These are phyloP conservation scores for Aurelia aurita complex sp. Pacific DNA, from an alignment of 30 jellyfish, hydroid and myxozoan genomes.

Conservation along the genomic window DNA sequence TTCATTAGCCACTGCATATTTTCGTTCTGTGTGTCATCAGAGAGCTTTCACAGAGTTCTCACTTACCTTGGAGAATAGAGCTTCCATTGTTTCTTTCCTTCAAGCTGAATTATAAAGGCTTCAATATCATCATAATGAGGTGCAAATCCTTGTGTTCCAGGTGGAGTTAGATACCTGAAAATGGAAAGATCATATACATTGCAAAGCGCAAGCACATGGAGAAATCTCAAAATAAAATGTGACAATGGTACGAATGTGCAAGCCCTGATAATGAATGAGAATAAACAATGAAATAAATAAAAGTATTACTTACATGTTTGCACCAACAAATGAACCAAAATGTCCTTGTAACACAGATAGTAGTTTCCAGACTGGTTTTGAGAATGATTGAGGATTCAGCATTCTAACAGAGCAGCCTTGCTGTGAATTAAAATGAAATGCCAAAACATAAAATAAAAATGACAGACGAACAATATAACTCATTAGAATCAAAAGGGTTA, in stretches of 20 bases:
- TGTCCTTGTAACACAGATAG: conserved; percentile 73
- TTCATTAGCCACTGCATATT: neutral
- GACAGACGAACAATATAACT: too few relatives aligned
- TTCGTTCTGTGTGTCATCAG: neutral
- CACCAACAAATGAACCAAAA: conserved; percentile 92
- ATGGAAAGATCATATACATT: too few relatives aligned
- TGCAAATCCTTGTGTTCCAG: conserved; percentile 96
- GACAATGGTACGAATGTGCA: too few relatives aligned
- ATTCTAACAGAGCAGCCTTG: conserved; percentile 88
- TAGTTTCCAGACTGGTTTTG: conserved; percentile 75
- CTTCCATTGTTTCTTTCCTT: conserved; percentile 92
- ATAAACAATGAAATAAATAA: neutral
- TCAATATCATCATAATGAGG: conserved; percentile 97
- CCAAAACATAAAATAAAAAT: too few relatives aligned
- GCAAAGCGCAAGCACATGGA: too few relatives aligned
- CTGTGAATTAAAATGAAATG: conserved; percentile 7
- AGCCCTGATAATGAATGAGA: too few relatives aligned
- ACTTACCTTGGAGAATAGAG: conserved; percentile 88
- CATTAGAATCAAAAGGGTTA: too few relatives aligned
- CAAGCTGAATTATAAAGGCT: conserved; percentile 89
- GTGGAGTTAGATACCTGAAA: conserved; percentile 87
- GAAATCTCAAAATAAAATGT: too few relatives aligned
- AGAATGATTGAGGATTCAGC: conserved; percentile 84
- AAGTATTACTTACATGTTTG: conserved; percentile 66
- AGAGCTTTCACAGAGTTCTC: neutral